Evolutionary conservation across 1,140 invertebrate species (phyloP).

Genomic region (Diachasma alloeum): DNA sequence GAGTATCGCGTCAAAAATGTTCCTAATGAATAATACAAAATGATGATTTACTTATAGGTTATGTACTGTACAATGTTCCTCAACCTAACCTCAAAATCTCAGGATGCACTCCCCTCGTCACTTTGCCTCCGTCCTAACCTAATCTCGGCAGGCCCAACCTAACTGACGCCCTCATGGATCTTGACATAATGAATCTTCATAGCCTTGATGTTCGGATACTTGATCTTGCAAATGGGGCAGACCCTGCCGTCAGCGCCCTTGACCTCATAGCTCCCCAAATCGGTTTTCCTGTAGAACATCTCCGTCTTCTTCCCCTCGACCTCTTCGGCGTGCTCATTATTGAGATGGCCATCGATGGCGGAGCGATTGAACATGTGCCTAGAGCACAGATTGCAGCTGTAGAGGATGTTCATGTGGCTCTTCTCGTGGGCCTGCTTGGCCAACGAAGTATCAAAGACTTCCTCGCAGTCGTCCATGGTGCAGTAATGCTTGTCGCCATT

Average conservation of each 20-base stretch:
- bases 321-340: slow-evolving; percentile 45
- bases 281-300: slow-evolving; percentile 47
- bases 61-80: neutral
- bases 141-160: neutral
- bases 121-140: neutral
- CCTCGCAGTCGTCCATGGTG: slow-evolving; percentile 39
- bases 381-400: slow-evolving; percentile 53
- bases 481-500: slow-evolving; percentile 31
- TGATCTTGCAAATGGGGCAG: slow-evolving; percentile 56
- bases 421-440: slow-evolving; percentile 41
- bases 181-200: slow-evolving; percentile 62
- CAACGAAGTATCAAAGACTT: slow-evolving; percentile 36
- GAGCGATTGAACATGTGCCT: slow-evolving; percentile 49
- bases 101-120: neutral
- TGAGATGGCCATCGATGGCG: slow-evolving; percentile 50
- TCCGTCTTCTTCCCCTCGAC: slow-evolving; percentile 38
- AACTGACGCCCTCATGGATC: slow-evolving; percentile 46
- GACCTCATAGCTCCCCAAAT: slow-evolving; percentile 50
- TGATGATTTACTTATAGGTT: neutral
- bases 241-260: slow-evolving; percentile 46
- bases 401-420: slow-evolving; percentile 47
- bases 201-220: slow-evolving; percentile 59
- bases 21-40: neutral
- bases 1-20: neutral
- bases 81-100: neutral